Evolutionary conservation across 1,140 invertebrate species (phyloP).

Genomic region (Drosophila nasuta): DNA sequence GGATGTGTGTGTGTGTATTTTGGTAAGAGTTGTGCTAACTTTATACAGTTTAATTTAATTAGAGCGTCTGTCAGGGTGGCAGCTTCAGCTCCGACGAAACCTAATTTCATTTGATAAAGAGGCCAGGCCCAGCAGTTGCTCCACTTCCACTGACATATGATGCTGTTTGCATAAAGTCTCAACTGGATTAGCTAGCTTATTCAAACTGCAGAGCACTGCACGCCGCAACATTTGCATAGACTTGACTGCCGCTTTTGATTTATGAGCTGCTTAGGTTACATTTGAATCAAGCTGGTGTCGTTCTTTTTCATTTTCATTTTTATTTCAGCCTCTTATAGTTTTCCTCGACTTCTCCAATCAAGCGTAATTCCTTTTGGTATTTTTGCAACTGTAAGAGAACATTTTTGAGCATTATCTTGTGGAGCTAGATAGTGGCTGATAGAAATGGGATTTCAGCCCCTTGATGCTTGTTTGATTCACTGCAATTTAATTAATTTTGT

Average conservation of each 20-base stretch:
- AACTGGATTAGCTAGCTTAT: slow-evolving; percentile 52
- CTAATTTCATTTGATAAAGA: slow-evolving; percentile 68
- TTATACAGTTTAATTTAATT: slow-evolving; percentile 77
- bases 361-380: background rate
- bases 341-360: background rate
- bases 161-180: slow-evolving; percentile 62
- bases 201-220: slow-evolving; percentile 43
- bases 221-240: slow-evolving; percentile 64
- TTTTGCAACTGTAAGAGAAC: background rate
- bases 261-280: slow-evolving; percentile 25
- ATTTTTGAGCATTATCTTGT: background rate
- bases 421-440: slow-evolving; percentile 19
- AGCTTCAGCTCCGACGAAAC: slow-evolving; percentile 47
- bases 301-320: background rate
- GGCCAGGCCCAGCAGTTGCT: slow-evolving; percentile 33
- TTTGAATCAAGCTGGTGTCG: background rate
- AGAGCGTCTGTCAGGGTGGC: slow-evolving; percentile 55
- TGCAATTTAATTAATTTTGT: slow-evolving; percentile 61
- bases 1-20: slow-evolving; percentile 33
- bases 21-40: slow-evolving; percentile 61
- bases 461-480: slow-evolving; percentile 19
- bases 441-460: slow-evolving; percentile 48
- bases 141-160: slow-evolving; percentile 44
- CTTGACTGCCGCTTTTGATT: slow-evolving; percentile 36
- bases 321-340: background rate